These are phyloP conservation scores for Pandemis corylana DNA, from an alignment of 2,888 invertebrate genomes.

Conservation along the genomic window DNA sequence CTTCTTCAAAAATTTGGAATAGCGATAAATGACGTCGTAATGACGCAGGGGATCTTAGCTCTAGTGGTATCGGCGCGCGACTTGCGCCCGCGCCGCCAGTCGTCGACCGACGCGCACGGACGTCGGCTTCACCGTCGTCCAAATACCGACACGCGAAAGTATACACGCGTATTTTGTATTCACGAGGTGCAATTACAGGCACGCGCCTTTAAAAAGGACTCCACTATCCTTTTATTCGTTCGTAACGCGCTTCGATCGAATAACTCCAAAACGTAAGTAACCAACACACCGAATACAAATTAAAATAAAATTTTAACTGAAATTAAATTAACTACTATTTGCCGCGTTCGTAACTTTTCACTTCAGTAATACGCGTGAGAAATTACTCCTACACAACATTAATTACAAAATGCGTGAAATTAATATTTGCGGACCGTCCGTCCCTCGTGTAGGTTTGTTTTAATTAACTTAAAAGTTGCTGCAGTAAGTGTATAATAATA, in stretches of 20 bases:
- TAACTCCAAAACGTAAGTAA: slow-evolving; percentile 58
- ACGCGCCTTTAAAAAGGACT: slow-evolving; percentile 64
- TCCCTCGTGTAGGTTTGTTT: slow-evolving; percentile 1
- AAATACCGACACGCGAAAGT: slow-evolving; percentile 69
- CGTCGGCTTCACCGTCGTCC: slow-evolving; percentile 63
- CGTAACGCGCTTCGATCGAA: slow-evolving; percentile 51
- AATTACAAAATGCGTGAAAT: slow-evolving; percentile 13
- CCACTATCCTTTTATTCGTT: slow-evolving; percentile 58
- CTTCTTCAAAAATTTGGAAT: slow-evolving; percentile 7
- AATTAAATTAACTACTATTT: background rate
- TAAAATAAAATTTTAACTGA: background rate
- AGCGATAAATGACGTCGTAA: slow-evolving; percentile 49
- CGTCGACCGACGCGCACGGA: slow-evolving; percentile 63
- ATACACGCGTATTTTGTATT: slow-evolving; percentile 70
- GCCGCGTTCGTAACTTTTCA: background rate
- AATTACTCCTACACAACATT: background rate
- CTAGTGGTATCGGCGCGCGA: slow-evolving; percentile 41
- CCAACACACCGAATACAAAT: background rate
- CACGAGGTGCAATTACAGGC: slow-evolving; percentile 61
- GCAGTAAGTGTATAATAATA: background rate
- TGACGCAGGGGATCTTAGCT: slow-evolving; percentile 49
- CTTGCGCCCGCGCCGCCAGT: slow-evolving; percentile 62
- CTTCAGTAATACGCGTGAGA: background rate
- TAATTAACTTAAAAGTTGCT: slow-evolving; percentile 24
- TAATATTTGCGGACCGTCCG: background rate